phyloP scores from a whole-genome alignment of 2,113 vertebrate species.

The Rafetus swinhoei region DNA sequence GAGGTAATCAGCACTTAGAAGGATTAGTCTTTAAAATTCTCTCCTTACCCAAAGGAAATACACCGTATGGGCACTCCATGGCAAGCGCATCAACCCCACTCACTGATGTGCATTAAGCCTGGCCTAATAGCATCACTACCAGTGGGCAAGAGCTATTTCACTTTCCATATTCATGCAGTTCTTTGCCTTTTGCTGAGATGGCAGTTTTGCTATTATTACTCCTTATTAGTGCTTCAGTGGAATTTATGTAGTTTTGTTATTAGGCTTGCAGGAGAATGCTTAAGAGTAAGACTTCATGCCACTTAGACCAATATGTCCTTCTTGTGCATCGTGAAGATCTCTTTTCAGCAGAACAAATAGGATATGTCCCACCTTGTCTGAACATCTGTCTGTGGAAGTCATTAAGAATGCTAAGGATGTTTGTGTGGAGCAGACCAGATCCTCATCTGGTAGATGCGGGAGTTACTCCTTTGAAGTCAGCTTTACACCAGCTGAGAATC shows the following conservation, averaged over 20 bases:
- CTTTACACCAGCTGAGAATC: slow-evolving; percentile 57
- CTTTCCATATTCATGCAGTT: rapidly evolving
- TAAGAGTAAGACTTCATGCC: background rate
- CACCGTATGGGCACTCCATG: background rate
- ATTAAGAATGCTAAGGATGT: rapidly evolving
- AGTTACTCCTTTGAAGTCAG: slow-evolving; percentile 55
- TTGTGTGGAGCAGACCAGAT: background rate
- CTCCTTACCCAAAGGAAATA: background rate
- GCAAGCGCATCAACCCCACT: background rate
- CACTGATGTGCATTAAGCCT: background rate
- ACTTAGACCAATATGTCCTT: background rate
- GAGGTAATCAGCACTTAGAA: background rate
- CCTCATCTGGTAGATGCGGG: background rate
- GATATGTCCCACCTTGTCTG: slow-evolving; percentile 25
- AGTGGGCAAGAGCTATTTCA: background rate
- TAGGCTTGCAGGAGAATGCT: slow-evolving; percentile 44
- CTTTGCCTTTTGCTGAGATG: background rate
- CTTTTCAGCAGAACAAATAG: background rate
- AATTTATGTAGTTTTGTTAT: slow-evolving; percentile 33
- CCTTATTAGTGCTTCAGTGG: background rate
- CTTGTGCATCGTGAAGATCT: background rate
- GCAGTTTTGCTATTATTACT: background rate
- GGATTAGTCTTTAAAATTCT: background rate
- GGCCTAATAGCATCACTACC: too few species aligned
- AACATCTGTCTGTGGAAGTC: background rate